Conservation (phyloP, 2,888 invertebrate genomes). For the Hymenopus coronatus region DNA sequence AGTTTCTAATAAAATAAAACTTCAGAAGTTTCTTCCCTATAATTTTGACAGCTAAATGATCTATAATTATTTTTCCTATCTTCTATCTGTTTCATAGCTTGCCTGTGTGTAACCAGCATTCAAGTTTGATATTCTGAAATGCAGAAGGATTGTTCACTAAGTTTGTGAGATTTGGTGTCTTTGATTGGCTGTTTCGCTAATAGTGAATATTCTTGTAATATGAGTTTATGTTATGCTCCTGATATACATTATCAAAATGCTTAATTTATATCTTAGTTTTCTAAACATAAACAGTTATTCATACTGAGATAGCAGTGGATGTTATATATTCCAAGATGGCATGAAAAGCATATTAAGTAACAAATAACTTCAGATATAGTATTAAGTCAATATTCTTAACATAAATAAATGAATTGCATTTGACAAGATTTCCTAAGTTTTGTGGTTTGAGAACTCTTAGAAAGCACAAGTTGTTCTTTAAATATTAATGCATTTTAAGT, state of each 20-base stretch:
- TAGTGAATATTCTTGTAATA: not conserved
- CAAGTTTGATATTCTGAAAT: not conserved
- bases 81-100: not conserved
- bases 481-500: not conserved
- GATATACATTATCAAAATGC: not conserved
- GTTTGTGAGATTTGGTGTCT: not conserved
- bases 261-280: not conserved
- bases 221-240: not conserved
- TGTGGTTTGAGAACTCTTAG: not conserved
- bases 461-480: not conserved
- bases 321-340: not conserved
- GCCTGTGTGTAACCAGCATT: not conserved
- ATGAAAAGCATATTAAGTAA: not conserved
- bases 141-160: not conserved
- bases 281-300: not conserved
- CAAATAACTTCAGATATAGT: not conserved
- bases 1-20: no score
- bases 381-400: not conserved
- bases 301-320: not conserved
- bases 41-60: no score
- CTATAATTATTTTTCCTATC: no score
- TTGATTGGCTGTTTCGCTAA: not conserved
- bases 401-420: not conserved
- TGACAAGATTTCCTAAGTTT: not conserved
- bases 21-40: no score